These are phyloP conservation scores for Coreoperca whiteheadi DNA, from an alignment of 2,113 vertebrate genomes.

Conservation along the genomic window DNA sequence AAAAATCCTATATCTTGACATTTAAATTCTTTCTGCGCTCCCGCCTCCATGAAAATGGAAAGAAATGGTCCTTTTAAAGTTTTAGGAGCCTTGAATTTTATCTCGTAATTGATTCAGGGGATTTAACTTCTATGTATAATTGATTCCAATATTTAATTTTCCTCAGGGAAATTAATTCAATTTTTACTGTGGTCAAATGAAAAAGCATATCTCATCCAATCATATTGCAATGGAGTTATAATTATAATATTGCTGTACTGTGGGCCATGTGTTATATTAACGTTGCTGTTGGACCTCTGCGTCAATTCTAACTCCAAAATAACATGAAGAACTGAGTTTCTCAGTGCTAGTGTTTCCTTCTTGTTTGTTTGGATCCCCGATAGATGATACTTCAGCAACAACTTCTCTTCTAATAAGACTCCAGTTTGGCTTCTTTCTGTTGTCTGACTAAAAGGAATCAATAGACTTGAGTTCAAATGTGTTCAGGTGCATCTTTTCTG, in stretches of 20 bases:
- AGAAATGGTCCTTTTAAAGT: slow-evolving; percentile 48
- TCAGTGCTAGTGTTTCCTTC: slow-evolving; percentile 7
- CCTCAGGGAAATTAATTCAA: slow-evolving; percentile 28
- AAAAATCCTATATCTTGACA: slow-evolving; percentile 50
- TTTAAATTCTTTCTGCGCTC: slow-evolving; percentile 46
- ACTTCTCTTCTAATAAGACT: not conserved
- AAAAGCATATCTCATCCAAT: slow-evolving; percentile 35
- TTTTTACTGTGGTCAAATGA: slow-evolving; percentile 42
- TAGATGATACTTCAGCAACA: not conserved
- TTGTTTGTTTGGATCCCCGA: slow-evolving; percentile 1
- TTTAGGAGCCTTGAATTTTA: slow-evolving; percentile 49
- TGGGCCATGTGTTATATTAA: slow-evolving; percentile 10
- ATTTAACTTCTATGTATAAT: slow-evolving; percentile 59
- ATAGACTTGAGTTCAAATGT: slow-evolving; percentile 1
- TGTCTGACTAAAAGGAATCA: slow-evolving; percentile 6
- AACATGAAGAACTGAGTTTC: not conserved
- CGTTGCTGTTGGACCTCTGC: not conserved
- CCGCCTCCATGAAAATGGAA: slow-evolving; percentile 45
- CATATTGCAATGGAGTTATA: slow-evolving; percentile 11
- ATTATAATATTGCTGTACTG: slow-evolving; percentile 20
- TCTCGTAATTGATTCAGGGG: slow-evolving; percentile 47
- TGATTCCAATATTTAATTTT: slow-evolving; percentile 59
- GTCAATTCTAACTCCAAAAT: slow-evolving; percentile 6
- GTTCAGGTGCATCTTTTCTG: not conserved
- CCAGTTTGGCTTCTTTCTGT: not conserved